phyloP scores from a whole-genome alignment of 2,797 vertebrate genomes.

The Melopsittacus undulatus region DNA sequence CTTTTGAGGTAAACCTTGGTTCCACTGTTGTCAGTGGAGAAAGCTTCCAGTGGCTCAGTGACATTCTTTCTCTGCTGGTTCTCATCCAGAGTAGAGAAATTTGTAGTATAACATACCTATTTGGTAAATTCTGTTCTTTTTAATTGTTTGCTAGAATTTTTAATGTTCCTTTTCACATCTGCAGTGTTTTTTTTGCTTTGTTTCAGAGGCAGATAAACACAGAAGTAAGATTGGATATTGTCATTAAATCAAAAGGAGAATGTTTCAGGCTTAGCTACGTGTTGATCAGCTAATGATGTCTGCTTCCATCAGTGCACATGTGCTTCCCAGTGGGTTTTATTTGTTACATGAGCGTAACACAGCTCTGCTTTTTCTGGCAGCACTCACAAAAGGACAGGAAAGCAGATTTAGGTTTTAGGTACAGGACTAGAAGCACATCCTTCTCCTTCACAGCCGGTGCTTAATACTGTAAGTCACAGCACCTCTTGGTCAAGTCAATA shows the following conservation, averaged over 20 bases:
- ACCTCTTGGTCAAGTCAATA: not conserved
- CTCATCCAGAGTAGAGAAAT: not conserved
- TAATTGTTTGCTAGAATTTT: not conserved
- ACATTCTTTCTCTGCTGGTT: not conserved
- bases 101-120: not conserved
- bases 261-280: not conserved
- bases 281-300: not conserved
- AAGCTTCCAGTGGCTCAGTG: not conserved
- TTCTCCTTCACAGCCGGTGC: not conserved
- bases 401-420: not conserved
- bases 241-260: not conserved
- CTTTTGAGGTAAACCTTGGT: not conserved
- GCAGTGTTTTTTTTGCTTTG: not conserved
- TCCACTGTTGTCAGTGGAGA: not conserved
- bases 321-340: not conserved
- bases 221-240: not conserved
- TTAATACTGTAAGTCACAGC: not conserved
- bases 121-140: not conserved
- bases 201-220: not conserved
- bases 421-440: not conserved
- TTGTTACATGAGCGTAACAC: not conserved
- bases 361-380: not conserved
- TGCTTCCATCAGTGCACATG: not conserved
- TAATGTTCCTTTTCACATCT: not conserved
- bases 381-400: not conserved